A percentile compares a stretch with the other conserved stretches of the same genome.
Evolutionary conservation across 2,888 invertebrate species (phyloP).

Genomic region (Aphodius granarius): DNA sequence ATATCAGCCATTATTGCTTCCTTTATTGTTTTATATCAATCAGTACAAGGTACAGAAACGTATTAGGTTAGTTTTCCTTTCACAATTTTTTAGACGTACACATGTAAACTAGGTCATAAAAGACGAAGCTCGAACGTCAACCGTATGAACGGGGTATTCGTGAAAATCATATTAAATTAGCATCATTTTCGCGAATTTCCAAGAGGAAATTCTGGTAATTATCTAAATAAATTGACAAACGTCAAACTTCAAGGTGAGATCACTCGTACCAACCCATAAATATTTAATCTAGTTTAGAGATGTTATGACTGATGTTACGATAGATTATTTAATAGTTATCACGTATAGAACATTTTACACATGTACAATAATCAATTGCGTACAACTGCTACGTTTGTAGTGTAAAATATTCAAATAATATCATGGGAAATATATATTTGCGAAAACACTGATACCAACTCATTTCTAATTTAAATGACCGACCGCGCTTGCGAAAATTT

Average conservation of each 20-base stretch:
- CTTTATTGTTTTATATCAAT: slow-evolving; percentile 6
- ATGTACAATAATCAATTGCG: slow-evolving; percentile 16
- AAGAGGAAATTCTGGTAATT: not conserved
- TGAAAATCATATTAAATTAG: not conserved
- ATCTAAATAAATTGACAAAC: not conserved
- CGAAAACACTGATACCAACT: not conserved
- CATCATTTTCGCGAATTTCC: not conserved
- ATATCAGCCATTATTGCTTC: slow-evolving; percentile 50
- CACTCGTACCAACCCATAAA: not conserved
- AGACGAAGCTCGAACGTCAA: not conserved
- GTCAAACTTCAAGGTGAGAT: not conserved
- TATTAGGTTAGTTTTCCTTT: not conserved
- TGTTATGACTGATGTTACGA: too few species aligned
- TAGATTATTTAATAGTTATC: too few species aligned
- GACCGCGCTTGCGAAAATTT: not conserved
- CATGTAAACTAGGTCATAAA: not conserved
- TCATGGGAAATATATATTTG: not conserved
- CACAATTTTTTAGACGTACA: not conserved
- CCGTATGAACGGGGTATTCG: not conserved
- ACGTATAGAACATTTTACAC: not conserved
- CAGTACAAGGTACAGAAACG: not conserved
- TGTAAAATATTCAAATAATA: not conserved
- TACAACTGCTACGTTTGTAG: not conserved
- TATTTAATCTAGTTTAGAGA: too few species aligned
- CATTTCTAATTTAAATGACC: not conserved